phyloP scores from a whole-genome alignment of 2,888 invertebrate genomes.

The Cephus spinipes region DNA sequence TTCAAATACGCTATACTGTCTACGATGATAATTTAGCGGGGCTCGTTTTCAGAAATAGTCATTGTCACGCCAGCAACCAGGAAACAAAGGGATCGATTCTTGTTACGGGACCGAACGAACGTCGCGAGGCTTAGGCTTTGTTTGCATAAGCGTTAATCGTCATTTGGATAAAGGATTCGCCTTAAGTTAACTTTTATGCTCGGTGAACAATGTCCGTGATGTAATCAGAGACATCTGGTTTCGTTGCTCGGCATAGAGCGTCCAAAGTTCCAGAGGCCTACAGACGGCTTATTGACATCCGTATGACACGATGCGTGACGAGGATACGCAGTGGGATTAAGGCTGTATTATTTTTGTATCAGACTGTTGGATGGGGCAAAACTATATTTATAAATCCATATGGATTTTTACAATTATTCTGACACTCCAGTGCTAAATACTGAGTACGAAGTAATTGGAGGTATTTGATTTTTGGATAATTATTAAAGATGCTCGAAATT shows the following conservation, averaged over 20 bases:
- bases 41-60: background rate
- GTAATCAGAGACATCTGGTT: background rate
- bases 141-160: background rate
- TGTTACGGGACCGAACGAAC: background rate
- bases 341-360: background rate
- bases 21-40: background rate
- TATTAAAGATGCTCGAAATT: background rate
- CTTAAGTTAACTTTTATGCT: background rate
- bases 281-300: background rate
- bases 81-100: background rate
- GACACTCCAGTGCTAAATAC: too few species aligned
- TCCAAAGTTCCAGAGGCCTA: background rate
- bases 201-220: background rate
- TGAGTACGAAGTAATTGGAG: background rate
- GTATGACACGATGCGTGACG: background rate
- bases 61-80: background rate
- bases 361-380: background rate
- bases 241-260: background rate
- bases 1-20: background rate
- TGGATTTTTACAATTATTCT: background rate
- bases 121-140: background rate
- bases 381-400: background rate
- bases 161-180: background rate
- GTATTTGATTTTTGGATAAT: background rate
- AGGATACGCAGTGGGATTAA: background rate